Conservation (phyloP, 2,888 invertebrate species). For the Penaeus monodon region DNA sequence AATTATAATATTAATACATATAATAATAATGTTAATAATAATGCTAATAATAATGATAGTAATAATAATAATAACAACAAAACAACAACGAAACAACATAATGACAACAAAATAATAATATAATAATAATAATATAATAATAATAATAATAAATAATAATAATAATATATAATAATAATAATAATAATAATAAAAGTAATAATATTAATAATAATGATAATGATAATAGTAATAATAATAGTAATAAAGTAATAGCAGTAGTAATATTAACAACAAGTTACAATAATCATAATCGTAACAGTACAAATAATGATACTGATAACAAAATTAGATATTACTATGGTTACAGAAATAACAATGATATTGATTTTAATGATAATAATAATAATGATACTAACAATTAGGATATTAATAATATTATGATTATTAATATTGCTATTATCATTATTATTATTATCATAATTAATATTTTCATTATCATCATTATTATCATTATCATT, state of each 20-base stretch:
- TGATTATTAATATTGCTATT: not conserved
- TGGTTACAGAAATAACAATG: not conserved
- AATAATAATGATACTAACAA: not conserved
- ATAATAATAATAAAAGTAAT: not conserved
- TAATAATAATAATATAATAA: constrained; percentile 12
- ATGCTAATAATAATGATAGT: not conserved
- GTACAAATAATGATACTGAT: not conserved
- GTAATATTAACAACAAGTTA: not conserved
- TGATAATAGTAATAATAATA: constrained; percentile 1
- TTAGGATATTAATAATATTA: not conserved
- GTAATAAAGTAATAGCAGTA: not conserved
- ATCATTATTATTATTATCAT: not conserved
- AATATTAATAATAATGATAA: not conserved
- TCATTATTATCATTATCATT: not conserved
- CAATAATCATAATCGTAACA: not conserved
- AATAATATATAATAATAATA: not conserved
- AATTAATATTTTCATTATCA: not conserved
- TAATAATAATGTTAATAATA: not conserved
- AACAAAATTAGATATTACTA: not conserved
- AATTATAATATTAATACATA: too few species aligned
- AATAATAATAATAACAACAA: not conserved
- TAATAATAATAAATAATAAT: not conserved
- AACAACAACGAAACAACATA: too few species aligned
- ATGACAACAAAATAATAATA: constrained; percentile 1
- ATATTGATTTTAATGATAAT: not conserved